Evolutionary conservation across 92 coral and sea anemone species (phyloP).

Genomic region (Chrysogorgia sp.): DNA sequence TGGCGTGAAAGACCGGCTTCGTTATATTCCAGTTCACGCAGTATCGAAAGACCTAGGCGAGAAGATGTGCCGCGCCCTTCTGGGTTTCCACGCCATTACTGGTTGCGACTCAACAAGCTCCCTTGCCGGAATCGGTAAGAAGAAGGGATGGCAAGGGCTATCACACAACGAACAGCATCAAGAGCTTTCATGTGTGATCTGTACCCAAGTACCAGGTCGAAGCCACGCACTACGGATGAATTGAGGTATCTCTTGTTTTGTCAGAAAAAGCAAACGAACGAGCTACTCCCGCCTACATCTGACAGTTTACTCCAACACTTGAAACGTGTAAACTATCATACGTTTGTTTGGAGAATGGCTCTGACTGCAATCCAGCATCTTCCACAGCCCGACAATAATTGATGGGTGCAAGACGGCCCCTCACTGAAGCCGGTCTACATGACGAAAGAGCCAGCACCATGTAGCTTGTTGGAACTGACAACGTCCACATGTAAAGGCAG

Average conservation of each 20-base stretch:
- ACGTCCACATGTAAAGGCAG: constrained; percentile 58
- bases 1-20: constrained; percentile 22
- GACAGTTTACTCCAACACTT: no score
- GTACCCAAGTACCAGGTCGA: constrained; percentile 25
- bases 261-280: constrained; percentile 42
- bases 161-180: constrained; percentile 33
- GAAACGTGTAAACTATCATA: constrained; percentile 29
- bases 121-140: no score
- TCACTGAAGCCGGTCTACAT: constrained; percentile 29
- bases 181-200: no score
- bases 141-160: constrained; percentile 47
- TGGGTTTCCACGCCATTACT: no score
- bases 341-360: constrained; percentile 61
- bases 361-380: constrained; percentile 60
- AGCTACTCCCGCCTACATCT: constrained; percentile 57
- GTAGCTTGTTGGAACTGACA: constrained; percentile 61
- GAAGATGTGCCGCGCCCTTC: no score
- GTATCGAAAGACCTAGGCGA: no score
- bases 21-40: no score
- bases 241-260: constrained; percentile 53
- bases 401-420: constrained; percentile 60
- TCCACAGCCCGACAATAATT: constrained; percentile 59
- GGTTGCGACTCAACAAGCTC: no score
- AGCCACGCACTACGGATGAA: constrained; percentile 39
- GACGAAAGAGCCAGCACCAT: constrained; percentile 70